These are phyloP conservation scores for Silurus meridionalis DNA, from an alignment of 2,113 vertebrate species.

Conservation along the genomic window DNA sequence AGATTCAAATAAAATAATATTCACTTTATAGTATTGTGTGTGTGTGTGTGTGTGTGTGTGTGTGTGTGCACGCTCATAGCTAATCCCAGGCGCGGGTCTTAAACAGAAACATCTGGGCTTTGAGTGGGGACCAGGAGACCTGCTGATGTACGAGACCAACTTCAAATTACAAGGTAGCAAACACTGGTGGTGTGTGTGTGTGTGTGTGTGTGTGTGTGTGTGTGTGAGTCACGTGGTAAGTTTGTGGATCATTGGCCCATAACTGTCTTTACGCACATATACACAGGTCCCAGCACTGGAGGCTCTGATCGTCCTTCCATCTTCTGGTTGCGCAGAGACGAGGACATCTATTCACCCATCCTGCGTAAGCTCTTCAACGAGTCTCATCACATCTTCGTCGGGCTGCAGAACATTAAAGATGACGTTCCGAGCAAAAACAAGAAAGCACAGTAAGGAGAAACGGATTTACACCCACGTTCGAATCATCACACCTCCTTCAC, in stretches of 20 bases:
- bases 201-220: neutral
- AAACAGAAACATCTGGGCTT: constrained; percentile 83
- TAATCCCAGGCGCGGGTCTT: constrained; percentile 78
- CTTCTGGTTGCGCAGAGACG: constrained; percentile 82
- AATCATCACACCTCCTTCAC: neutral
- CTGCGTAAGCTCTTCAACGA: constrained; percentile 95
- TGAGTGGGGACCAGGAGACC: constrained; percentile 90
- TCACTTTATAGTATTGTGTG: neutral
- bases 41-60: neutral
- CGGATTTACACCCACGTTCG: neutral
- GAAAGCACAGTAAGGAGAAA: constrained; percentile 70
- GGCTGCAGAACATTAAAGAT: constrained; percentile 85
- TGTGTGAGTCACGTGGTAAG: neutral
- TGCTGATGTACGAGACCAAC: constrained; percentile 84
- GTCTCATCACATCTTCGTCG: constrained; percentile 93
- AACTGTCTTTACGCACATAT: neutral
- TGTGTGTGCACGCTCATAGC: constrained; percentile 61
- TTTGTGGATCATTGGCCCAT: neutral
- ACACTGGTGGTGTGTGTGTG: neutral
- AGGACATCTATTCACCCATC: constrained; percentile 88
- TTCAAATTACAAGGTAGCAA: constrained; percentile 74
- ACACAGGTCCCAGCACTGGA: constrained; percentile 49
- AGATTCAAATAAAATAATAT: neutral
- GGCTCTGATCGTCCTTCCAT: constrained; percentile 66
- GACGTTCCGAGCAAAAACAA: constrained; percentile 83